phyloP scores from a whole-genome alignment of 2,113 vertebrate species.

The Nibea albiflora region DNA sequence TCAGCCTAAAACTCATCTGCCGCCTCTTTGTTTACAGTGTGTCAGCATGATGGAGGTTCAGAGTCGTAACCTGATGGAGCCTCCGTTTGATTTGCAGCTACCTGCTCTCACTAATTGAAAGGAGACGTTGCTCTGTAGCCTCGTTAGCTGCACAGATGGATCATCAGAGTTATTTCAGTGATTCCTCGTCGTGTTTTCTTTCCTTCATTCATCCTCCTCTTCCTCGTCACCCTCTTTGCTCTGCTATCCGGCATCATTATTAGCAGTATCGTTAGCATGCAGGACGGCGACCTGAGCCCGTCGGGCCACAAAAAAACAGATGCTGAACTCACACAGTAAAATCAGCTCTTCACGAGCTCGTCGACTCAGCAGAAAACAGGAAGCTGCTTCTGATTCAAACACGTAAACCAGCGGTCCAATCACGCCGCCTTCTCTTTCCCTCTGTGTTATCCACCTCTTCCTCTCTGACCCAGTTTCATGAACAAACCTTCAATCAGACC shows the following conservation, averaged over 20 bases:
- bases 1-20: too few relatives aligned
- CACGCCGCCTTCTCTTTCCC: not conserved
- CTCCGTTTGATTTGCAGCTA: not conserved
- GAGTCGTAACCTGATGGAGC: not conserved
- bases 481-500: conserved; percentile 38
- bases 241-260: conserved; percentile 15
- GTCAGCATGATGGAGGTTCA: not conserved
- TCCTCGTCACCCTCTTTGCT: not conserved
- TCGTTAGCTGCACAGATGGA: not conserved
- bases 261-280: conserved; percentile 44
- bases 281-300: not conserved
- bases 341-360: too few relatives aligned
- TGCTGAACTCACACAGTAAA: conserved; percentile 24
- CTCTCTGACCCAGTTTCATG: conserved; percentile 38
- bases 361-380: not conserved
- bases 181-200: not conserved
- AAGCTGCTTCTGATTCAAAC: not conserved
- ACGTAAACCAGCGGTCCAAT: not conserved
- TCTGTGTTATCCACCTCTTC: not conserved
- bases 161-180: not conserved
- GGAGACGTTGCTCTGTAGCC: not conserved
- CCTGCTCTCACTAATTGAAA: not conserved
- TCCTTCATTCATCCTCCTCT: not conserved
- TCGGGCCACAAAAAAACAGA: conserved; percentile 40
- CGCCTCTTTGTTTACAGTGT: not conserved